phyloP scores from a whole-genome alignment of 2,888 invertebrate genomes.

The Punctoribates punctum region DNA sequence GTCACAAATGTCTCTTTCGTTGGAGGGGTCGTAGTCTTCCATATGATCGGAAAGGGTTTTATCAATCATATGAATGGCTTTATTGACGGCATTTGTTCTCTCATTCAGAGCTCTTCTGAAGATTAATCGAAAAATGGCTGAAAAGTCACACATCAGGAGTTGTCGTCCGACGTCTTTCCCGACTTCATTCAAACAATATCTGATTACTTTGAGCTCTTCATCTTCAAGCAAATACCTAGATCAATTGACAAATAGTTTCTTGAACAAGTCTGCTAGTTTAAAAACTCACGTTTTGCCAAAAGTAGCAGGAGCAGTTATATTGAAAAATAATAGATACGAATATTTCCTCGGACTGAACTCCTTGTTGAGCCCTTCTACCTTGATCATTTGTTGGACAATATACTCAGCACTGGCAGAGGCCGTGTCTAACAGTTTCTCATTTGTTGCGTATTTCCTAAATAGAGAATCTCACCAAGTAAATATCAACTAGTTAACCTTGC shows the following conservation, averaged over 20 bases:
- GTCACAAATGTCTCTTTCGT: slow-evolving; percentile 4
- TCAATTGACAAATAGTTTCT: no score
- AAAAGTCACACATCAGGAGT: neutral
- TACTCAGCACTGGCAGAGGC: neutral
- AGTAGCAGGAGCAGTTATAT: neutral
- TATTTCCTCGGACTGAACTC: neutral
- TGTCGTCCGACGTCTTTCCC: neutral
- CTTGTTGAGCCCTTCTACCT: neutral
- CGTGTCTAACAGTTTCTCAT: neutral
- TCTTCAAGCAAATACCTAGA: neutral
- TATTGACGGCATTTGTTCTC: no score
- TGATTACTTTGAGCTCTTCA: neutral
- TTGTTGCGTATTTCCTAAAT: neutral
- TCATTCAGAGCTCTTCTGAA: neutral
- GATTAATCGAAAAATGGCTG: neutral
- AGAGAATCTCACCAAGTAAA: neutral
- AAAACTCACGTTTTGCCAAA: neutral
- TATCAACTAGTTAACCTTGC: no score
- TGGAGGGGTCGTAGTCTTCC: neutral
- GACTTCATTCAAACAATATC: neutral
- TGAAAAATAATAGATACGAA: neutral
- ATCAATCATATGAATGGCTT: no score
- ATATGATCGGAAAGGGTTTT: neutral
- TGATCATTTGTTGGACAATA: neutral
- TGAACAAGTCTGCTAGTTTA: neutral